Conservation (phyloP, 2,797 vertebrate genomes). For the Scolopax bukidnonensis region DNA sequence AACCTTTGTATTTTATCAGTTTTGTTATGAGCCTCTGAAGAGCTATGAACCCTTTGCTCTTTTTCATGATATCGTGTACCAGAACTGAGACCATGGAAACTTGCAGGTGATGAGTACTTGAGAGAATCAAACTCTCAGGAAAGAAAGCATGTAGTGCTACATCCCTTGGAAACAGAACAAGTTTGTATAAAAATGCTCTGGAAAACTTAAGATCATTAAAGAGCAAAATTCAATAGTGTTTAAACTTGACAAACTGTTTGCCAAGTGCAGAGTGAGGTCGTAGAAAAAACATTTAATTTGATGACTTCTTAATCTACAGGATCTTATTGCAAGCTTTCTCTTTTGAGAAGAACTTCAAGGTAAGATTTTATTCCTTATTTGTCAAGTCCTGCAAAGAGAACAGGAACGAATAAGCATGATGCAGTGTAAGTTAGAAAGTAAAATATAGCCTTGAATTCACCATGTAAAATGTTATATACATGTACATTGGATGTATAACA, state of each 20-base stretch:
- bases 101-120: not conserved
- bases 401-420: not conserved
- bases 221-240: not conserved
- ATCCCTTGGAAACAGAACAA: not conserved
- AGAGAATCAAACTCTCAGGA: not conserved
- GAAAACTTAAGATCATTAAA: not conserved
- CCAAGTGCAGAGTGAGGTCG: not conserved
- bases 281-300: not conserved
- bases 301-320: constrained; percentile 71
- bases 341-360: constrained; percentile 70
- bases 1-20: not conserved
- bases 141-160: not conserved
- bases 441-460: not conserved
- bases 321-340: constrained; percentile 71
- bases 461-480: not conserved
- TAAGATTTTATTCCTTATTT: constrained; percentile 64
- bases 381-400: not conserved
- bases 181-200: not conserved
- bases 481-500: not conserved
- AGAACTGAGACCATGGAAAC: not conserved
- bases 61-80: not conserved
- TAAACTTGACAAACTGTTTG: not conserved
- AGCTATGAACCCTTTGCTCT: not conserved
- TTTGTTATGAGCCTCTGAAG: not conserved
- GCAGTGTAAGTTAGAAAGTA: not conserved